Evolutionary conservation across 2,113 vertebrate species (phyloP).

Genomic region (Mormyrus iriodes): DNA sequence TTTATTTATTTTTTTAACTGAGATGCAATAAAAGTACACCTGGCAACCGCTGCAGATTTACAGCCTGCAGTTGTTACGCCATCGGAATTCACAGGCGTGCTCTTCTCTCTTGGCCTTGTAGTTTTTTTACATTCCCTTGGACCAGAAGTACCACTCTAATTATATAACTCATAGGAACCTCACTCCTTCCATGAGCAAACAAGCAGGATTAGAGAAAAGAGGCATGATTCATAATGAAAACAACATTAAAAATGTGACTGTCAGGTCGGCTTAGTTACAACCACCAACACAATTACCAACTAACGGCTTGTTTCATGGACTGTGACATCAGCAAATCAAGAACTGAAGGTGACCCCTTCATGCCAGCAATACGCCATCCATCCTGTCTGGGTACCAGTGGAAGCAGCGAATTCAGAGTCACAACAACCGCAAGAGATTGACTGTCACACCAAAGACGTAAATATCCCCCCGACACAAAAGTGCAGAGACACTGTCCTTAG

Average conservation of each 20-base stretch:
- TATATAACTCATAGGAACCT: neutral
- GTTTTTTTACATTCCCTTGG: neutral
- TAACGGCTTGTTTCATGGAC: neutral
- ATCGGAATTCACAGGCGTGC: neutral
- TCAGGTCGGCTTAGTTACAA: neutral
- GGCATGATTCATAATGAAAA: neutral
- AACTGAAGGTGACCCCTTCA: neutral
- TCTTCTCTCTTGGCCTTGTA: neutral
- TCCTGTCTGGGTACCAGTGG: neutral
- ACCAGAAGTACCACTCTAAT: neutral
- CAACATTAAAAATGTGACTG: conserved; percentile 5
- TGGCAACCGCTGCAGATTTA: conserved; percentile 6
- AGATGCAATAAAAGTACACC: neutral
- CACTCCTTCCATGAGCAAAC: neutral
- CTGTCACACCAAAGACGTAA: conserved; percentile 1
- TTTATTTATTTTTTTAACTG: conserved; percentile 1
- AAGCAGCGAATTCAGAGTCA: neutral
- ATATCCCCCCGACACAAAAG: neutral
- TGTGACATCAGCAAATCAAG: neutral
- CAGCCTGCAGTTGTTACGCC: neutral
- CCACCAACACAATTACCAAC: too few species aligned
- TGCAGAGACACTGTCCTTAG: neutral
- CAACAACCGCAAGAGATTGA: neutral
- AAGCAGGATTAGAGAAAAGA: neutral
- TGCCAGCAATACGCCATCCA: neutral